Evolutionary conservation across 2,113 vertebrate species (phyloP).

Genomic region (Dasyurus viverrinus): DNA sequence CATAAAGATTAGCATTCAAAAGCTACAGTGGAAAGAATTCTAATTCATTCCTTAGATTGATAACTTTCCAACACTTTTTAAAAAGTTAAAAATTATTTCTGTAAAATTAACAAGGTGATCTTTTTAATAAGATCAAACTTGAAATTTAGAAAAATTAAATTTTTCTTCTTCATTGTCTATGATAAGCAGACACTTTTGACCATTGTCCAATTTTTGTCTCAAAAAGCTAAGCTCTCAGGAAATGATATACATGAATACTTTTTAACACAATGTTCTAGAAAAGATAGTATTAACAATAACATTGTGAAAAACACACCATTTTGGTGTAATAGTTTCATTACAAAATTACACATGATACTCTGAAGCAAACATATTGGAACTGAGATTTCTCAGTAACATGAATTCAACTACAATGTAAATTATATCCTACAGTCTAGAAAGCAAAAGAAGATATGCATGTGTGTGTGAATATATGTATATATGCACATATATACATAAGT

Average conservation of each 20-base stretch:
- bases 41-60: slow-evolving; percentile 32
- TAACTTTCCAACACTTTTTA: slow-evolving; percentile 17
- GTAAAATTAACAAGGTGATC: background rate
- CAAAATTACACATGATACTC: background rate
- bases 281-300: background rate
- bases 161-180: slow-evolving; percentile 11
- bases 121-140: background rate
- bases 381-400: background rate
- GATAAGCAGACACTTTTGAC: slow-evolving; percentile 18
- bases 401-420: background rate
- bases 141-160: background rate
- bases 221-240: slow-evolving; percentile 45
- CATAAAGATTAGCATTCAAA: slow-evolving; percentile 41
- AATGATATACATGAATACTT: background rate
- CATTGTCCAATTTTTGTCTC: slow-evolving; percentile 13
- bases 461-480: background rate
- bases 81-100: slow-evolving; percentile 21
- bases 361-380: background rate
- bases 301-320: slow-evolving; percentile 29
- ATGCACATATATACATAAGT: background rate
- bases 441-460: background rate
- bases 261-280: background rate
- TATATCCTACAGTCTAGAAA: background rate
- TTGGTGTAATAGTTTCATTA: background rate
- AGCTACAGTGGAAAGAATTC: slow-evolving; percentile 39